Conservation (phyloP, 1,140 invertebrate genomes). For the Plodia interpunctella region DNA sequence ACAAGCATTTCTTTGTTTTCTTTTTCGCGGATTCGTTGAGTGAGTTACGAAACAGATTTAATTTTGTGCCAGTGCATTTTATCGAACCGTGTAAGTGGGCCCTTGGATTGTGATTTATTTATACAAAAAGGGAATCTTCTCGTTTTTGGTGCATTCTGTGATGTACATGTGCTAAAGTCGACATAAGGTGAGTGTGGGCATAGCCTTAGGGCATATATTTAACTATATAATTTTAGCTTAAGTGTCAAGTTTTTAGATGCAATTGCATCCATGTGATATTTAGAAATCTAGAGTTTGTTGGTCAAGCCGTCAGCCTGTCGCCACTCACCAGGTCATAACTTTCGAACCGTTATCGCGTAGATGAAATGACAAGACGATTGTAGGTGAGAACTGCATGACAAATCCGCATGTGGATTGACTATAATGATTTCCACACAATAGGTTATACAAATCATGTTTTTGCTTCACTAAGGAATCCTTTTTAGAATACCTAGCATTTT, state of each 20-base stretch:
- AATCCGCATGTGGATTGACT: not conserved
- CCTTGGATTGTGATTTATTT: slow-evolving; percentile 30
- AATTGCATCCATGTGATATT: not conserved
- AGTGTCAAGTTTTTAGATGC: too few relatives aligned
- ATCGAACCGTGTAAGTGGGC: slow-evolving; percentile 43
- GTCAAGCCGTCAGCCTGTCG: slow-evolving; percentile 12
- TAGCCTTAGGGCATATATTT: too few relatives aligned
- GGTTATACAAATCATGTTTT: too few relatives aligned
- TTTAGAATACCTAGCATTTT: too few relatives aligned
- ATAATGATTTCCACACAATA: too few relatives aligned
- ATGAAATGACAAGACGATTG: slow-evolving; percentile 15
- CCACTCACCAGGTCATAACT: slow-evolving; percentile 16
- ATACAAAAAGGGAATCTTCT: slow-evolving; percentile 21
- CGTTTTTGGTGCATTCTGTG: slow-evolving; percentile 37
- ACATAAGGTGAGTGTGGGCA: slow-evolving; percentile 19
- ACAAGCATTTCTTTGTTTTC: slow-evolving; percentile 29
- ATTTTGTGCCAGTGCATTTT: slow-evolving; percentile 52
- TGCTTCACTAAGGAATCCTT: too few relatives aligned
- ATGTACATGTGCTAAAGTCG: slow-evolving; percentile 37
- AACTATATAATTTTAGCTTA: too few relatives aligned
- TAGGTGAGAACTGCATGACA: not conserved
- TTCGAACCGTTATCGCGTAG: slow-evolving; percentile 17
- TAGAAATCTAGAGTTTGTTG: not conserved
- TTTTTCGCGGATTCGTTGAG: slow-evolving; percentile 33
- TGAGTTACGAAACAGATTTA: slow-evolving; percentile 49